Evolutionary conservation across 2,113 vertebrate species (phyloP).

Genomic region (Calyptomena viridis): DNA sequence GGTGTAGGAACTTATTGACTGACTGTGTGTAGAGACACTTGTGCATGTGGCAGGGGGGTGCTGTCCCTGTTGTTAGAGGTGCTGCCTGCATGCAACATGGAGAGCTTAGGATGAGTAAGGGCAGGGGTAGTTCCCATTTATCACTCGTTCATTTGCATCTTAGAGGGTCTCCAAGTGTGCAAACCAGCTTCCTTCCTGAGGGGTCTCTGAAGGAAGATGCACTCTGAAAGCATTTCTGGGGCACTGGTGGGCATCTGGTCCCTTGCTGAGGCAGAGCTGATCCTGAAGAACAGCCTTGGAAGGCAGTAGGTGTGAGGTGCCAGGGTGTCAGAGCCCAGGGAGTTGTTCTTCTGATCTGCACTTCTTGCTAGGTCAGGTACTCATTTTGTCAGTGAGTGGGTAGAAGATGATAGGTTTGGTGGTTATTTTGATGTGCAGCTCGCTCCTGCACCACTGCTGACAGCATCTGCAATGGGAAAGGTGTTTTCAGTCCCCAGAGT

Average conservation of each 20-base stretch:
- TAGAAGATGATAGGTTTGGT: neutral
- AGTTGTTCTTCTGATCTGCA: neutral
- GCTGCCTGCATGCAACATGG: fast-evolving
- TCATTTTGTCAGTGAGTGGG: neutral
- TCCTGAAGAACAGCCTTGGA: neutral
- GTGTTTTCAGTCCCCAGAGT: neutral
- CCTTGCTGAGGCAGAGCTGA: neutral
- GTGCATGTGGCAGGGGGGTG: neutral
- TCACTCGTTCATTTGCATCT: neutral
- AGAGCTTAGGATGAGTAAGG: neutral
- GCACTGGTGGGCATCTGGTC: neutral
- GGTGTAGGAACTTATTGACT: neutral
- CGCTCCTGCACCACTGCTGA: neutral
- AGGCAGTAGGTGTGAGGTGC: neutral
- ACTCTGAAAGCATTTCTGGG: neutral
- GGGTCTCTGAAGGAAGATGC: neutral
- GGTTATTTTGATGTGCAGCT: neutral
- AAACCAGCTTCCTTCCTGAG: neutral
- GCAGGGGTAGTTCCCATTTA: neutral
- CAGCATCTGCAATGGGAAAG: neutral
- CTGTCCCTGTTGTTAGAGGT: neutral
- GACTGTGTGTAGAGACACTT: neutral
- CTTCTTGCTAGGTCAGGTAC: neutral
- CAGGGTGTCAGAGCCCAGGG: neutral
- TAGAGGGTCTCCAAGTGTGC: neutral